Evolutionary conservation across 2,888 invertebrate species (phyloP), one percentile per base, ranked within the genome.

Genomic region (Scaptomyza polygonia): DNA sequence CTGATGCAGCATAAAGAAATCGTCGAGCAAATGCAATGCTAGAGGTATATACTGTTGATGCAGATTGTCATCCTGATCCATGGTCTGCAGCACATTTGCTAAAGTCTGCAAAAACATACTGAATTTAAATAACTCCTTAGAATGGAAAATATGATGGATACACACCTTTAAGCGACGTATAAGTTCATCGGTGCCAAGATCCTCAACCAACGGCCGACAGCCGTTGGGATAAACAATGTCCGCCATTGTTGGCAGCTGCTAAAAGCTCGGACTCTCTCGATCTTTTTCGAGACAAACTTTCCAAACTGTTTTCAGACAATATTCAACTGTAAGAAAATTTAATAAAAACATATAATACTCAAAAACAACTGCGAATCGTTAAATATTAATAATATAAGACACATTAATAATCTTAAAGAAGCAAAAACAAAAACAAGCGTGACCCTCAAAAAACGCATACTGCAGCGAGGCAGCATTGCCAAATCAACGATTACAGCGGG

Each of bases 61-160:
- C 92, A 97, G 96, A 84, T 97, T 97, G 91, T 98, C 98, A 93
- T 98, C 98, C 92, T 99, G 97, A 30, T 96, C 98, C 95, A 99
- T 97, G 71, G 98, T 97, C 93, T 99, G 99, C 56, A 99, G 94
- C 0, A 97, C 97, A 91, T 98, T 96, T 29, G 98, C 98, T 86
- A 98, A 92, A 16, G 97, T 96, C 96, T 96, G 78, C n/a, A 56
- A 9, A 16, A 0, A 18, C 5, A 27, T 12, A 5, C 0, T 3
- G 11, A 5, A 32, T 18, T 14, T 30, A 7, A 9, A 27, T 12
- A 12, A n/a, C 11, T 42, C 7, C n/a, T 5, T 44, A 36, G 4
- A 21, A 8, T 8, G 8, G 3, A 11, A 7, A 7, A 30, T 5
- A 14, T 45, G 39, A 21, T 27, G 21, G 39, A 18, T 45, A 32